phyloP scores from a whole-genome alignment of 2,113 vertebrate species.

The Petrocephalus microphthalmus region DNA sequence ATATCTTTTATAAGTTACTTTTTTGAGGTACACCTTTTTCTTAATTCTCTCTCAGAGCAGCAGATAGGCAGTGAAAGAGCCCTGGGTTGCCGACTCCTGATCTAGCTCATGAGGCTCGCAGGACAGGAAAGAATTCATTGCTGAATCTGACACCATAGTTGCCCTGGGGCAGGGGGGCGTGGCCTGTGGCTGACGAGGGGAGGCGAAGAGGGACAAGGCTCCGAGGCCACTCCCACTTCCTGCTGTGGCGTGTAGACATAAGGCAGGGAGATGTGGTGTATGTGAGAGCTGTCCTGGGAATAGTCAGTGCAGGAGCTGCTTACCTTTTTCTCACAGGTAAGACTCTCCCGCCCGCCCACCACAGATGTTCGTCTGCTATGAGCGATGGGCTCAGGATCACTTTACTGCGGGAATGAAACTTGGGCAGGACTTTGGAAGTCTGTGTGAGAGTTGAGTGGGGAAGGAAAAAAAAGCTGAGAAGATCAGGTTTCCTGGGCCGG shows the following conservation, averaged over 20 bases:
- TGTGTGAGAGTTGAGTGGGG: background rate
- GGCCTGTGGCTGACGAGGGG: background rate
- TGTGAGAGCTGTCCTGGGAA: no score
- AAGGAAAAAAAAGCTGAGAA: background rate
- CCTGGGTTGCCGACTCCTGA: background rate
- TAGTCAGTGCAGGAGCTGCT: background rate
- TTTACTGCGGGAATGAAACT: background rate
- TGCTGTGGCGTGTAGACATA: background rate
- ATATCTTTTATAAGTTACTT: background rate
- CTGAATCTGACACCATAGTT: background rate
- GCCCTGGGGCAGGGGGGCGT: background rate
- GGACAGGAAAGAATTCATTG: background rate
- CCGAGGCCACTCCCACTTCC: slow-evolving; percentile 3
- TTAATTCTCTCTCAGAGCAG: background rate
- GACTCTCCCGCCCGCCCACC: background rate
- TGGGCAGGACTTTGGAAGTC: background rate
- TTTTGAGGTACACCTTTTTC: background rate
- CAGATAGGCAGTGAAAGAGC: background rate
- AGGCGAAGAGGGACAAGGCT: background rate
- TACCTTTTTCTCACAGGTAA: slow-evolving; percentile 6
- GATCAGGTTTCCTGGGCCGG: background rate
- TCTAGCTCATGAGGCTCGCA: background rate
- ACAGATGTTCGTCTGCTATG: background rate
- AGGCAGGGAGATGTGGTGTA: background rate
- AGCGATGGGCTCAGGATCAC: background rate